Evolutionary conservation across 2,888 invertebrate genomes (phyloP).

Genomic region (Drosophila meridionalis): DNA sequence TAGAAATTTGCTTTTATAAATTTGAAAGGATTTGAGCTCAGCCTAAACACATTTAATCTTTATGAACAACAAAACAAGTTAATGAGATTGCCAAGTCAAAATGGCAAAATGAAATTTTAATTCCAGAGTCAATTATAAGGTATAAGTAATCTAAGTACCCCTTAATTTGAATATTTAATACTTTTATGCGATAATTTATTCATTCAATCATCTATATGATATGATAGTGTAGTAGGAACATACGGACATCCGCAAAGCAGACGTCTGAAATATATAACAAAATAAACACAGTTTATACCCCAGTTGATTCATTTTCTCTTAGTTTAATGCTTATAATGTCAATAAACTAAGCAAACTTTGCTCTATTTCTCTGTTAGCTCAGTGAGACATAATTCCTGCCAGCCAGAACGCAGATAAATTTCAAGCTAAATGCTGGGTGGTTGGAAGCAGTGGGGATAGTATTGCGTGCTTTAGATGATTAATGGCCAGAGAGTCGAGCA

Average conservation of each 20-base stretch:
- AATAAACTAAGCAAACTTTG: not conserved
- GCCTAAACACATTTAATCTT: too few species aligned
- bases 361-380: not conserved
- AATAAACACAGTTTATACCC: not conserved
- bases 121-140: not conserved
- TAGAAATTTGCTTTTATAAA: too few species aligned
- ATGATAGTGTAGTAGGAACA: not conserved
- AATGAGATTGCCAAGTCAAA: not conserved
- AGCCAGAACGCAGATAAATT: conserved; percentile 7
- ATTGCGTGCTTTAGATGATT: conserved; percentile 63
- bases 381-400: not conserved
- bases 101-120: not conserved
- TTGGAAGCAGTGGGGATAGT: conserved; percentile 18
- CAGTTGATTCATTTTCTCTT: not conserved
- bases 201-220: too few species aligned
- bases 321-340: not conserved
- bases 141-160: not conserved
- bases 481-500: conserved; percentile 58
- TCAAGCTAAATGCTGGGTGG: conserved; percentile 12
- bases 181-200: not conserved
- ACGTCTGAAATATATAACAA: not conserved
- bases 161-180: not conserved
- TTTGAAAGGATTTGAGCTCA: too few species aligned
- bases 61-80: not conserved
- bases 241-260: not conserved